Conservation (phyloP, 2,888 invertebrate genomes). For the Plebejus anna region DNA sequence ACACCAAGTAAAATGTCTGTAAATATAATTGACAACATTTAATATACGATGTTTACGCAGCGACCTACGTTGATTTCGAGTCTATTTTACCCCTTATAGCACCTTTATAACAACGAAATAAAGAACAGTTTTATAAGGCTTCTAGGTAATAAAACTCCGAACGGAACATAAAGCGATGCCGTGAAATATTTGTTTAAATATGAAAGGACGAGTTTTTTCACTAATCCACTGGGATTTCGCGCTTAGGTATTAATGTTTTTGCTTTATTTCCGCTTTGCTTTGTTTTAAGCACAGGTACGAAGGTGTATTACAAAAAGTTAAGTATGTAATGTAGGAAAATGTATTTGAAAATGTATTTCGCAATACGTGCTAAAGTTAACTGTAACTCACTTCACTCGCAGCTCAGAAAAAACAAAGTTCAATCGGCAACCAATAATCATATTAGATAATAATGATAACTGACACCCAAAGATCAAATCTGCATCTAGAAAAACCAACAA, state of each 20-base stretch:
- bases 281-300: not conserved
- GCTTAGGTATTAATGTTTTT: constrained; percentile 24
- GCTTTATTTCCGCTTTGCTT: constrained; percentile 17
- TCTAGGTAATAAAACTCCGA: not conserved
- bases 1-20: constrained; percentile 64
- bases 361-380: no score
- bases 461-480: no score
- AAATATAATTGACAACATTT: constrained; percentile 79
- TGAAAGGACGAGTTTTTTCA: constrained; percentile 60
- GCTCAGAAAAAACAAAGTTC: not conserved
- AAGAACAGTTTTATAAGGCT: not conserved
- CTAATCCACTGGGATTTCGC: constrained; percentile 35
- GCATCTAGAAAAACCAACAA: no score
- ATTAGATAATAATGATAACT: no score
- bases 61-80: constrained; percentile 32
- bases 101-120: not conserved
- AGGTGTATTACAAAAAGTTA: not conserved
- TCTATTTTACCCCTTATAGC: not conserved
- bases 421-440: no score
- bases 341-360: no score
- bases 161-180: constrained; percentile 40
- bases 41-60: constrained; percentile 75
- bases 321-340: not conserved
- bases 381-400: not conserved
- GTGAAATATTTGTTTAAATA: constrained; percentile 79